These are phyloP conservation scores for Ferrisia virgata DNA, from an alignment of 2,888 invertebrate species.

Conservation along the genomic window DNA sequence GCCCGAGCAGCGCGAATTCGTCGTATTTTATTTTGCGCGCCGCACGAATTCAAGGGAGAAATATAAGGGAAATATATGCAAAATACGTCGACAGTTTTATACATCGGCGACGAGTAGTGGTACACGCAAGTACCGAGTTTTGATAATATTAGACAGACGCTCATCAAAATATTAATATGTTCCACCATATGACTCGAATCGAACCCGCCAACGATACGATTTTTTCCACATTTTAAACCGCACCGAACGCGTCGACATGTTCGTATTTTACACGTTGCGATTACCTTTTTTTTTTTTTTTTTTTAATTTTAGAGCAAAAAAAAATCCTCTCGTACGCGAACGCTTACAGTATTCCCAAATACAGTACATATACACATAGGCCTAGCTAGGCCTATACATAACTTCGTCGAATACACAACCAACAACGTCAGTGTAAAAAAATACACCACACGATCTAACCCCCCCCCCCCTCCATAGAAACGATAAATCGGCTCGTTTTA, in stretches of 20 bases:
- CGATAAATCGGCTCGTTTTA: not conserved
- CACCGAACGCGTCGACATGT: not conserved
- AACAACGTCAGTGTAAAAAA: not conserved
- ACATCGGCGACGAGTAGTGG: not conserved
- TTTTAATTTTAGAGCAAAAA: not conserved
- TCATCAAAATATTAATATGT: slow-evolving; percentile 44
- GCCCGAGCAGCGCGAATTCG: slow-evolving; percentile 32
- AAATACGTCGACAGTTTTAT: slow-evolving; percentile 45
- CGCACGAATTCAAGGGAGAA: slow-evolving; percentile 40
- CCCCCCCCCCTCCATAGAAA: too few relatives aligned
- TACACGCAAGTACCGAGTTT: slow-evolving; percentile 36
- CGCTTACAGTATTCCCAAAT: too few relatives aligned
- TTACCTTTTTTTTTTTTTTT: slow-evolving; percentile 1
- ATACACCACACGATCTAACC: not conserved
- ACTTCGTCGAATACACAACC: too few relatives aligned
- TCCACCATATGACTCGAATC: slow-evolving; percentile 44
- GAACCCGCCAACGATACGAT: slow-evolving; percentile 29
- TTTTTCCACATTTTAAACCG: slow-evolving; percentile 31
- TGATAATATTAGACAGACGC: slow-evolving; percentile 42
- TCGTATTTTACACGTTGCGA: slow-evolving; percentile 19
- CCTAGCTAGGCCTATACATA: too few relatives aligned
- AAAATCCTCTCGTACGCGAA: too few relatives aligned
- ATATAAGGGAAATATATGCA: slow-evolving; percentile 46
- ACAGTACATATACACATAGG: too few relatives aligned
- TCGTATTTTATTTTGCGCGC: slow-evolving; percentile 38